Base-by-base conservation (phyloP, 2,797 vertebrate genomes). In the Sebastes vulpes region DNA sequence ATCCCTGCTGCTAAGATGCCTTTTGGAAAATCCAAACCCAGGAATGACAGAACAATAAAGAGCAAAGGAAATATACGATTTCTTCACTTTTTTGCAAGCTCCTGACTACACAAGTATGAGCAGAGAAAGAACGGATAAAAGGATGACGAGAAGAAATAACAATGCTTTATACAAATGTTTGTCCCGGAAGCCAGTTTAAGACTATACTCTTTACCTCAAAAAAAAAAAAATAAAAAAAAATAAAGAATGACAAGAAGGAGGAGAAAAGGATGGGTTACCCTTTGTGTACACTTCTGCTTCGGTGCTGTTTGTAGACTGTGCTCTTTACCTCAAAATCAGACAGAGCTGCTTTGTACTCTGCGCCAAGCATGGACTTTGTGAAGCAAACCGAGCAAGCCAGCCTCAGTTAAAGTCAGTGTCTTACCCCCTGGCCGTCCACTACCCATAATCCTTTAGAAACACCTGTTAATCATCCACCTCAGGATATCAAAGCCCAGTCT, bases 21-120 rank as follows among this genome's bases (percentile, higher is more conserved):
- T 94, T 92, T 91, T 86, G 80, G 85, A 72, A 86, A 79, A 90
- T 57, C 54, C 57, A 67, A 73, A 79, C 72, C 65, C 66, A 84
- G 74, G 77, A 90, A 87, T 61, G 46, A 90, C 66, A 71, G 78
- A 87, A 84, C 88, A 84, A 73, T 87, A 72, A 80, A 80, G 67
- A 83, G 97, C 96, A 80, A 97, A 97, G 94, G 96, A 97, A 84
- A 86, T 81, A 59, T 42, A 63, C 20, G 32, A 18, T 86, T 83
- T 89, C 66, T 90, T 87, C 67, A 82, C 72, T 74, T 87, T 84
- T 68, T 77, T 88, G 84, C 52, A 92, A 98, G 97, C 84, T 98
- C 96, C 95, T 97, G 96, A 98, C 95, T 94, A 80, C 69, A 60
- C 35, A 50, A 35, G 63, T 63, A 63, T 75, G 72, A 85, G 72